Evolutionary conservation across 2,888 invertebrate genomes (phyloP).

Genomic region (Stenchaetothrips biformis): DNA sequence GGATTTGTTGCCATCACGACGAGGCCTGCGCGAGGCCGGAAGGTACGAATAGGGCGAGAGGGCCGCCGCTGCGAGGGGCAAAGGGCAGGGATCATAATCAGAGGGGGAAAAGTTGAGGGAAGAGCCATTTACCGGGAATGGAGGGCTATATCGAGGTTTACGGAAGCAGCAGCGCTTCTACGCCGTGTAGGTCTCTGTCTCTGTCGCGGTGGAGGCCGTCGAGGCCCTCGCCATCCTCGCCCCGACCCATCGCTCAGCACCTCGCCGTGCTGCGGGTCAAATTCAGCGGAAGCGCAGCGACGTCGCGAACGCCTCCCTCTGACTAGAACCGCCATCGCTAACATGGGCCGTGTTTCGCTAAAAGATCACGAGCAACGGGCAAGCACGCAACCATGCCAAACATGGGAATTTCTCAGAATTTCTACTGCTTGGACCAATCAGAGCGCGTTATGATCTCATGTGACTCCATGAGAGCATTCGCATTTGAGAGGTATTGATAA

Average conservation of each 20-base stretch:
- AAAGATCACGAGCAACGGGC: no score
- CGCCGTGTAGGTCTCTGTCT: not conserved
- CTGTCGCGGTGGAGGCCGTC: not conserved
- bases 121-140: constrained; percentile 12
- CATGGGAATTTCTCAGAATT: not conserved
- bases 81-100: constrained; percentile 8
- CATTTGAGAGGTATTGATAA: no score
- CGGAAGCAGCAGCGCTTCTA: not conserved
- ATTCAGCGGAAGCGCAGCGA: not conserved
- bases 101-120: constrained; percentile 7
- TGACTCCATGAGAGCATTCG: no score
- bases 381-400: no score
- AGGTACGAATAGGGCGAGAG: no score
- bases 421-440: no score
- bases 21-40: no score
- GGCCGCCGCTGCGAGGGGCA: no score
- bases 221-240: not conserved
- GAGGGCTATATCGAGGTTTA: not conserved
- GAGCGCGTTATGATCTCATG: no score
- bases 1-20: not conserved
- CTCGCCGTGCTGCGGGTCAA: not conserved
- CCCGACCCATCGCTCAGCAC: not conserved
- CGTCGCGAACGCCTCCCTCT: no score
- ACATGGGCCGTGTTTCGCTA: no score
- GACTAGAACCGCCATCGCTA: no score